Percentiles rank a stretch among this genome's conserved stretches.
Conservation (phyloP, 1,140 invertebrate species). For the Megathymus violae region DNA sequence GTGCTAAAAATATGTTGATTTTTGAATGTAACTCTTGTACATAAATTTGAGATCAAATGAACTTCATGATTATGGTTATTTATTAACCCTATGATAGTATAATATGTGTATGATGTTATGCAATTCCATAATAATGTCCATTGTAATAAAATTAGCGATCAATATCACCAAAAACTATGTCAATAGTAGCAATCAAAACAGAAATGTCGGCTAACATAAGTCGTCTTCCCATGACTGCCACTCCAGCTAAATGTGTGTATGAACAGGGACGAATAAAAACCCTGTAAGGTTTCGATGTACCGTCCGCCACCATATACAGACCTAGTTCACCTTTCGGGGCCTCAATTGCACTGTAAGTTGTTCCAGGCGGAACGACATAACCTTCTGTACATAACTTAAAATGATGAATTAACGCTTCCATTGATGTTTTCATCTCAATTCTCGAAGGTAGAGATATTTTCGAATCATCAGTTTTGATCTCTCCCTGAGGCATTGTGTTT, state of each 20-base stretch:
- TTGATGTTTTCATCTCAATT: constrained; percentile 94
- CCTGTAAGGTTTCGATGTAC: constrained; percentile 91
- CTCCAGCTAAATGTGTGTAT: constrained; percentile 88
- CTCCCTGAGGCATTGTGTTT: constrained; percentile 93
- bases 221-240: constrained; percentile 86
- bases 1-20: too few relatives aligned
- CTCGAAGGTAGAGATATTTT: constrained; percentile 91
- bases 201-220: constrained; percentile 91
- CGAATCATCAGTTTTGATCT: constrained; percentile 92
- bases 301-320: constrained; percentile 94
- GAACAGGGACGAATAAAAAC: constrained; percentile 91
- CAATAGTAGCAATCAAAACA: constrained; percentile 91
- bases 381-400: constrained; percentile 94
- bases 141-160: constrained; percentile 86
- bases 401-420: constrained; percentile 95
- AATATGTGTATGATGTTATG: too few relatives aligned
- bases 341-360: constrained; percentile 91
- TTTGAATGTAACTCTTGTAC: too few relatives aligned
- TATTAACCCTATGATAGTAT: too few relatives aligned
- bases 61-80: too few relatives aligned
- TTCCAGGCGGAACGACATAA: constrained; percentile 91
- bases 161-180: constrained; percentile 95
- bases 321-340: constrained; percentile 95
- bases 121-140: too few relatives aligned
- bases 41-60: too few relatives aligned